phyloP scores from a whole-genome alignment of 1,140 invertebrate species.

The Leptonema lineaticorne region DNA sequence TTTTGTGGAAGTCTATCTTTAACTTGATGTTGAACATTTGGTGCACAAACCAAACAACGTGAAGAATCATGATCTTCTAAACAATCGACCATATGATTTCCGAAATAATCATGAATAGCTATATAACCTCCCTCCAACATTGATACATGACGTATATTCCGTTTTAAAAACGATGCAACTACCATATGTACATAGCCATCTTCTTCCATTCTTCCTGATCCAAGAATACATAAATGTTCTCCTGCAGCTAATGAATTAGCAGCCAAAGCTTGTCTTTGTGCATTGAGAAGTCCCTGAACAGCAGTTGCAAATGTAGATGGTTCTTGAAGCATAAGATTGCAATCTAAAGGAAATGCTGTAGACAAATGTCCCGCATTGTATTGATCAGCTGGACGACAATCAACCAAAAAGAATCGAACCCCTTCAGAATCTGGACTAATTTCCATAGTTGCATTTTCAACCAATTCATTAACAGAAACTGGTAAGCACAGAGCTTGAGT shows the following conservation, averaged over 20 bases:
- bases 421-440: conserved; percentile 58
- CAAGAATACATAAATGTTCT: conserved; percentile 96
- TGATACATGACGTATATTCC: conserved; percentile 89
- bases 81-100: conserved; percentile 74
- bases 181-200: conserved; percentile 99
- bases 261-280: conserved; percentile 86
- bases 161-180: conserved; percentile 94
- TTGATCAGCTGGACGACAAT: conserved; percentile 94
- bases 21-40: conserved; percentile 56
- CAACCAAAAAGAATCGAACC: conserved; percentile 93
- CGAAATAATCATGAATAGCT: conserved; percentile 84
- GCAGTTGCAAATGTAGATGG: conserved; percentile 92
- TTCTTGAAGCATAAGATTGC: conserved; percentile 95
- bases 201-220: conserved; percentile 92
- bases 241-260: conserved; percentile 88
- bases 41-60: conserved; percentile 78
- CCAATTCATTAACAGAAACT: conserved; percentile 84
- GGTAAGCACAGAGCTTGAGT: conserved; percentile 91
- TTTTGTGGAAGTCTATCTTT: conserved; percentile 47
- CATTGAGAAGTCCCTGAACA: conserved; percentile 88
- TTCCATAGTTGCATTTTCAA: conserved; percentile 73
- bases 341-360: conserved; percentile 97
- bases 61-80: conserved; percentile 79
- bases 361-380: conserved; percentile 96
- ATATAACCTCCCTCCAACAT: conserved; percentile 91